Evolutionary conservation across 2,113 vertebrate genomes (phyloP).

Genomic region (Lontra canadensis): DNA sequence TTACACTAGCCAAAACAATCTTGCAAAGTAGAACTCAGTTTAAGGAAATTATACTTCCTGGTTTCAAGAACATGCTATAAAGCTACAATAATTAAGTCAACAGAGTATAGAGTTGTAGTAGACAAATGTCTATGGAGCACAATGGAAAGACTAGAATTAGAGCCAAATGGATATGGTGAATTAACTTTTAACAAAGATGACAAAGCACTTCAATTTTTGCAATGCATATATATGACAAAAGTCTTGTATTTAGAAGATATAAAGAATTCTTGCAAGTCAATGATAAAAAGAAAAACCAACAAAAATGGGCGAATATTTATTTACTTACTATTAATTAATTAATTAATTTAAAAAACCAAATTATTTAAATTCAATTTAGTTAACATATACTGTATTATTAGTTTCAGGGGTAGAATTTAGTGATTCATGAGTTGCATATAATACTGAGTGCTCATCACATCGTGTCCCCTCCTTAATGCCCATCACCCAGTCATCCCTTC

Average conservation of each 20-base stretch:
- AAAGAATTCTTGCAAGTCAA: not conserved
- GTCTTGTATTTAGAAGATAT: not conserved
- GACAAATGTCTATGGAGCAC: not conserved
- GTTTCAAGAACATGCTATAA: not conserved
- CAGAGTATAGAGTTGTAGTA: not conserved
- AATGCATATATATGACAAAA: not conserved
- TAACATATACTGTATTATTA: not conserved
- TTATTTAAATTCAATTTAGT: not conserved
- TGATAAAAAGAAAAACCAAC: not conserved
- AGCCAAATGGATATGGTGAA: not conserved
- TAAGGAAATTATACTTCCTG: not conserved
- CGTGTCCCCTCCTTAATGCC: not conserved
- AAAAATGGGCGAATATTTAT: not conserved
- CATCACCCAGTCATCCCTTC: not conserved
- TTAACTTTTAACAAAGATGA: not conserved
- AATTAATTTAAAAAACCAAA: not conserved
- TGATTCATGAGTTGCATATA: not conserved
- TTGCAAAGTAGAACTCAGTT: not conserved
- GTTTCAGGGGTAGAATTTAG: not conserved
- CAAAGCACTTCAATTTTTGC: not conserved
- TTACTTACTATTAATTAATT: not conserved
- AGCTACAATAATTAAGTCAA: not conserved
- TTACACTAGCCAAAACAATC: not conserved
- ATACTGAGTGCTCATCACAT: not conserved
- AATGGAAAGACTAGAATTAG: not conserved